Percentiles rank a stretch among this genome's conserved stretches.
Evolutionary conservation across 2,113 vertebrate genomes (phyloP).

Genomic region (Corythoichthys intestinalis): DNA sequence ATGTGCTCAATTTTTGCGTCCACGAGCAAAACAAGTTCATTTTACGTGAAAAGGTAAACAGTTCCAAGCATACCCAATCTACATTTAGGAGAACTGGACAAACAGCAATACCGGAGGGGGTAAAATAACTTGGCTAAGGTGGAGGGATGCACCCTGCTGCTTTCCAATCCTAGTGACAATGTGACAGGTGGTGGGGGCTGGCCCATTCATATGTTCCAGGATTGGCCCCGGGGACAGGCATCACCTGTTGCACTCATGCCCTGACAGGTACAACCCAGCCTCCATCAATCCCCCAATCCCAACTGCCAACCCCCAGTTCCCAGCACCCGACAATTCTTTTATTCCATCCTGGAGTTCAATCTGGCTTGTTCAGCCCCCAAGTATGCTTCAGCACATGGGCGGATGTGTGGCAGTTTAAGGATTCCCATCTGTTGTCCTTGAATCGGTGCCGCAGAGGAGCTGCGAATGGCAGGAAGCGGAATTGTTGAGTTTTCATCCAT

Average conservation of each 20-base stretch:
- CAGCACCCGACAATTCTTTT: constrained; percentile 31
- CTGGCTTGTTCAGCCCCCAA: constrained; percentile 40
- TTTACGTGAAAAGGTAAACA: not conserved
- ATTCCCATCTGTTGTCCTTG: constrained; percentile 71
- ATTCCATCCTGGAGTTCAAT: constrained; percentile 41
- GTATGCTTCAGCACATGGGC: constrained; percentile 28
- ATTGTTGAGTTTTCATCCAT: constrained; percentile 31
- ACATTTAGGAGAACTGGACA: not conserved
- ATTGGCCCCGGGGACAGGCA: constrained; percentile 62
- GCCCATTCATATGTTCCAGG: constrained; percentile 27
- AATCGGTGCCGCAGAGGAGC: constrained; percentile 54
- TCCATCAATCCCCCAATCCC: constrained; percentile 11
- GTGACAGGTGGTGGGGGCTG: constrained; percentile 63
- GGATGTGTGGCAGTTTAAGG: constrained; percentile 56
- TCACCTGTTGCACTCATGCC: constrained; percentile 71
- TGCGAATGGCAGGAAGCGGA: constrained; percentile 36
- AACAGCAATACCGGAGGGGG: constrained; percentile 9
- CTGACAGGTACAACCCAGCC: constrained; percentile 63
- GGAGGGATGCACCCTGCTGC: constrained; percentile 59
- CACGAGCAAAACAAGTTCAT: not conserved
- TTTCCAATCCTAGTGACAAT: constrained; percentile 48
- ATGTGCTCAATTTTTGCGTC: not conserved
- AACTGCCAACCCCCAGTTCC: constrained; percentile 32
- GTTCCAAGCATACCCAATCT: not conserved
- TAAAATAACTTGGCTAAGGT: constrained; percentile 28